Base-by-base conservation (phyloP, 2,113 vertebrate species). In the Azemiops feae region DNA sequence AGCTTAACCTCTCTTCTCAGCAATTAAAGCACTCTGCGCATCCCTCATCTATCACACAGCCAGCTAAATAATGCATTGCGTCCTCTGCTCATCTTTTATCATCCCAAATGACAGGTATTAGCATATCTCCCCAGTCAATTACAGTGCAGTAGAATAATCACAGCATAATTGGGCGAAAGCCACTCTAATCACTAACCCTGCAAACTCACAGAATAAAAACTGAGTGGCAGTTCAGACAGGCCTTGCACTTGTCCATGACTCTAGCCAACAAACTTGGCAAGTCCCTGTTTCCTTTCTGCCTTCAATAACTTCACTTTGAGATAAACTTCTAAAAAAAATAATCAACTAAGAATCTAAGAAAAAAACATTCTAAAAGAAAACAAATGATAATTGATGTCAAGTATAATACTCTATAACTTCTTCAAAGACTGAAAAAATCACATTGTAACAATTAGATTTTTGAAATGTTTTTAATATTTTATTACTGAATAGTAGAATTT, bases 51-150 rank as follows among this genome's bases (percentile, higher is more conserved):
- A 98, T 98, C 98, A 98, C 98, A 99, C 98, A 98, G 99, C 99
- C 98, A 98, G 98, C 98, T 99, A 99, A 99, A 99, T 99, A 99
- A 99, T 99, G 99, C 99, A 99, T 98, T 97, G 98, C 98, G 98
- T 98, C 98, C 98, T 98, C 98, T 97, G 98, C 98, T 98, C 98
- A 98, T 99, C 98, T 99, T 99, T 99, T 99, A 99, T 99, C 99
- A 99, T 99, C 98, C 99, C 99, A 99, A 99, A 99, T 99, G 99
- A 99, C 99, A 99, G 98, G 98, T 98, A 99, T 99, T 99, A 99
- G 99, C 99, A 99, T 99, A 99, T 99, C 99, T 99, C 99, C 98
- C 99, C 98, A 99, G 99, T 99, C 99, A 99, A 99, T 99, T 99
- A 99, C 98, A 99, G 99, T 98, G 98, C 98, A 98, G 98, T 96